A percentile compares a stretch with the other conserved stretches of the same genome.
phyloP scores from a whole-genome alignment of 2,797 vertebrate genomes.

The Steatocranus sp. region DNA sequence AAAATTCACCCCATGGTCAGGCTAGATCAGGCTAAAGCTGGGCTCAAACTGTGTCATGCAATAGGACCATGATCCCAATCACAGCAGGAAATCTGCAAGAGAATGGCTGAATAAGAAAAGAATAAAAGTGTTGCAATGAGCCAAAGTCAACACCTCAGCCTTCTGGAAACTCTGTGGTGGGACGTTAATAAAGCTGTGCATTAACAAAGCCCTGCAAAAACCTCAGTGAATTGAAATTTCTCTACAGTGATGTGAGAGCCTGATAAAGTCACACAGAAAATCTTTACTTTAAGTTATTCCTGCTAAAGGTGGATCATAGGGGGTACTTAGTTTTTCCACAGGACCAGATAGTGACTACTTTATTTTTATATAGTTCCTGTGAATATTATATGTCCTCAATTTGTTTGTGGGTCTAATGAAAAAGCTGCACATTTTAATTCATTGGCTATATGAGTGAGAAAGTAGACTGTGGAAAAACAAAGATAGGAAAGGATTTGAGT shows the following conservation, averaged over 20 bases:
- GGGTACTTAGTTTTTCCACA: neutral
- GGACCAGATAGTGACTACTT: neutral
- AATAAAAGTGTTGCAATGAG: neutral
- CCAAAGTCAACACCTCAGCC: neutral
- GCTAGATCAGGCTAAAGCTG: neutral
- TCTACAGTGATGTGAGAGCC: neutral
- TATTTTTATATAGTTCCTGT: neutral
- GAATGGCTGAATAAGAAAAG: neutral
- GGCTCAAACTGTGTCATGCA: neutral
- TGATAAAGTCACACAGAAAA: neutral
- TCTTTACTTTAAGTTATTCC: neutral
- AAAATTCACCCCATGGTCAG: neutral
- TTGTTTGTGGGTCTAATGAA: neutral
- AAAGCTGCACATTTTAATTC: neutral
- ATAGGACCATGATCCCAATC: neutral
- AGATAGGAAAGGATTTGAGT: neutral
- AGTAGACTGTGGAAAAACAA: neutral
- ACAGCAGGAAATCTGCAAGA: neutral
- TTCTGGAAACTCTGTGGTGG: neutral
- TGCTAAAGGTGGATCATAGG: neutral
- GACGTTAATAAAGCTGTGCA: neutral
- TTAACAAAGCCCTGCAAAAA: neutral
- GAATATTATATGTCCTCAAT: neutral
- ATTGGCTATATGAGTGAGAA: neutral
- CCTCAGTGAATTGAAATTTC: neutral